These are phyloP conservation scores for Actinernus sp. DNA, from an alignment of 92 coral and sea anemone species.

Conservation along the genomic window DNA sequence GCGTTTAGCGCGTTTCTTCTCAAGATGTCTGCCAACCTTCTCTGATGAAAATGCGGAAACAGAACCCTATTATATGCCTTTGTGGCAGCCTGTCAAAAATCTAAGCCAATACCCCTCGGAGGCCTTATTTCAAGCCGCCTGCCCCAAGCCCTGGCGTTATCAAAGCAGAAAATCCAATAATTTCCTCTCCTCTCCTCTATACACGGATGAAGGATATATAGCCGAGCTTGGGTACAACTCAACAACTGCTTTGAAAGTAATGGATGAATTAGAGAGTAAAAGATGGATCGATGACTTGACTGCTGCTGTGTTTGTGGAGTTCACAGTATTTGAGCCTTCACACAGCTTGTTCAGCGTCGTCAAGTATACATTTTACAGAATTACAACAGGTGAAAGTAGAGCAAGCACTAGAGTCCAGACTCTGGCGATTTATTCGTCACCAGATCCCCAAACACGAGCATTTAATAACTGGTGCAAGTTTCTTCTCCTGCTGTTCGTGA, in stretches of 20 bases:
- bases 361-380: constrained; percentile 61
- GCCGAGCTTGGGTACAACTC: constrained; percentile 85
- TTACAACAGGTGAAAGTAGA: constrained; percentile 66
- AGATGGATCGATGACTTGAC: constrained; percentile 77
- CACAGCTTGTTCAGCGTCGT: constrained; percentile 74
- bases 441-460: constrained; percentile 44
- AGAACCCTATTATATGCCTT: constrained; percentile 66
- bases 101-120: constrained; percentile 30
- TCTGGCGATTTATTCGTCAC: constrained; percentile 68
- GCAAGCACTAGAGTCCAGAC: constrained; percentile 41
- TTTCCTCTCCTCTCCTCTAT: constrained; percentile 9
- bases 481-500: constrained; percentile 52
- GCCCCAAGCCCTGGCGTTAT: constrained; percentile 83
- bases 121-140: constrained; percentile 30
- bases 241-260: constrained; percentile 57
- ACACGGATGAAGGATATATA: constrained; percentile 70
- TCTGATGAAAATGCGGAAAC: constrained; percentile 54
- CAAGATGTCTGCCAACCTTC: constrained; percentile 54
- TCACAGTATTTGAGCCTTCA: constrained; percentile 81
- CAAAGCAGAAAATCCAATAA: constrained; percentile 29
- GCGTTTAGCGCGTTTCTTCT: constrained; percentile 23
- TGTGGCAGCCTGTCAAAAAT: constrained; percentile 66
- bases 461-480: constrained; percentile 58
- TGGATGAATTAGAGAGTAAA: constrained; percentile 48
- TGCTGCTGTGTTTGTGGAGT: constrained; percentile 75